phyloP scores from a whole-genome alignment of 2,888 invertebrate genomes.

The Dicyrtoma fusca region DNA sequence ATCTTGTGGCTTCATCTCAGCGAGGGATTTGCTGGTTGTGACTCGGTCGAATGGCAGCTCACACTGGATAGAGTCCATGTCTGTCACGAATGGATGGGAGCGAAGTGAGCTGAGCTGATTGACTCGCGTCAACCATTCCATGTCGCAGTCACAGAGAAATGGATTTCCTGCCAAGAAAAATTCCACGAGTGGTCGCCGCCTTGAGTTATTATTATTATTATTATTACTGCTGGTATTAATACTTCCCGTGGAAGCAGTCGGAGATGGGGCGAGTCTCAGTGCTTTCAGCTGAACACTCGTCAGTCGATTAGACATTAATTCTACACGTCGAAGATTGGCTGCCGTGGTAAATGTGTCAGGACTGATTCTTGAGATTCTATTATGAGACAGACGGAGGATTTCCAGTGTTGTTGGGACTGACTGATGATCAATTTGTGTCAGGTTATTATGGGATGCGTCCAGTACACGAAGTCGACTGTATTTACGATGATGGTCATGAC shows the following conservation, averaged over 20 bases:
- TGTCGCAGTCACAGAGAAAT: slow-evolving; percentile 80
- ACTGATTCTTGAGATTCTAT: slow-evolving; percentile 74
- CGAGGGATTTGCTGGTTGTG: slow-evolving; percentile 58
- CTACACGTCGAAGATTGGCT: slow-evolving; percentile 72
- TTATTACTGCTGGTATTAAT: background rate
- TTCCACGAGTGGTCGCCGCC: slow-evolving; percentile 67
- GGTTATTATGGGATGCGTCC: slow-evolving; percentile 58
- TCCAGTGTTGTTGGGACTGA: slow-evolving; percentile 59
- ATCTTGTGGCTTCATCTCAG: slow-evolving; percentile 76
- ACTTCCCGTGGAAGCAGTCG: slow-evolving; percentile 61
- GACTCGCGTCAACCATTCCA: slow-evolving; percentile 83
- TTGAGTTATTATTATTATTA: background rate
- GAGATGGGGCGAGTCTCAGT: slow-evolving; percentile 58
- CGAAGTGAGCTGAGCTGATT: slow-evolving; percentile 68
- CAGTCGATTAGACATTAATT: slow-evolving; percentile 75
- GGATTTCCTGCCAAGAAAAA: slow-evolving; percentile 83
- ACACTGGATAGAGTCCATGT: slow-evolving; percentile 77
- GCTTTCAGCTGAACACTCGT: slow-evolving; percentile 66
- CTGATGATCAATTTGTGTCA: slow-evolving; percentile 58
- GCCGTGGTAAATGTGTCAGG: slow-evolving; percentile 58
- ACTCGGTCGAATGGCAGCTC: slow-evolving; percentile 67
- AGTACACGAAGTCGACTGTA: slow-evolving; percentile 51
- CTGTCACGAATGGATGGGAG: slow-evolving; percentile 77
- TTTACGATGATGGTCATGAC: too few relatives aligned
- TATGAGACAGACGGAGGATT: slow-evolving; percentile 66